phyloP scores from a whole-genome alignment of 2,113 vertebrate genomes.

The Rafetus swinhoei region DNA sequence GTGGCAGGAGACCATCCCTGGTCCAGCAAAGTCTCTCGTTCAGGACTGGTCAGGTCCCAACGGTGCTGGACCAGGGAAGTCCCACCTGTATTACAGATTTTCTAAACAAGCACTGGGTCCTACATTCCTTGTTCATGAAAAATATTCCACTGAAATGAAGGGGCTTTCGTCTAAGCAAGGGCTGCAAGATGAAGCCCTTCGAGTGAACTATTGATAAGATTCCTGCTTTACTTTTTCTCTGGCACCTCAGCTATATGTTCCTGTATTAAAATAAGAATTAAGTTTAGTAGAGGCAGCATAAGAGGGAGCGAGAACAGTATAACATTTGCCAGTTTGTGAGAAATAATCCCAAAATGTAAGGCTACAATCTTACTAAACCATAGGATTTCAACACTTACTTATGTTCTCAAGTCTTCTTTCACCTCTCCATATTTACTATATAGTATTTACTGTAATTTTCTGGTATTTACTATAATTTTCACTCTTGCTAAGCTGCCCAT shows the following conservation, averaged over 20 bases:
- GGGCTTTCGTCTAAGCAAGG: not conserved
- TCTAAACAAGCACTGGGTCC: not conserved
- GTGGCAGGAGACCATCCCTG: too few species aligned
- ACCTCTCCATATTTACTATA: not conserved
- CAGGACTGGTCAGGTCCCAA: too few species aligned
- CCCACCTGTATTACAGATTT: not conserved
- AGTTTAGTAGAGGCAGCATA: not conserved
- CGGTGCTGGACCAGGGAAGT: too few species aligned
- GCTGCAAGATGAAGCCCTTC: not conserved
- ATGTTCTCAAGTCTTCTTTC: not conserved
- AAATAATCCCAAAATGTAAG: not conserved
- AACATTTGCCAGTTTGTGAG: not conserved
- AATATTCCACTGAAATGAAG: not conserved
- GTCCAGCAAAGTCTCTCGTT: too few species aligned
- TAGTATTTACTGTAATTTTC: not conserved
- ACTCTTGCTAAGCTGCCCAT: not conserved
- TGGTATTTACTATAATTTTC: not conserved
- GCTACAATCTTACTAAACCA: not conserved
- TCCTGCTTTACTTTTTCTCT: not conserved
- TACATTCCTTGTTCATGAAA: not conserved
- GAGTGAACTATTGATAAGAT: not conserved
- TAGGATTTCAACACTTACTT: fast-evolving
- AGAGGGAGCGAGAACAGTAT: not conserved
- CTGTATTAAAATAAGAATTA: not conserved
- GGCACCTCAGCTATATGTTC: not conserved